phyloP scores from a whole-genome alignment of 2,797 vertebrate genomes.

The Enteromius treurensis region DNA sequence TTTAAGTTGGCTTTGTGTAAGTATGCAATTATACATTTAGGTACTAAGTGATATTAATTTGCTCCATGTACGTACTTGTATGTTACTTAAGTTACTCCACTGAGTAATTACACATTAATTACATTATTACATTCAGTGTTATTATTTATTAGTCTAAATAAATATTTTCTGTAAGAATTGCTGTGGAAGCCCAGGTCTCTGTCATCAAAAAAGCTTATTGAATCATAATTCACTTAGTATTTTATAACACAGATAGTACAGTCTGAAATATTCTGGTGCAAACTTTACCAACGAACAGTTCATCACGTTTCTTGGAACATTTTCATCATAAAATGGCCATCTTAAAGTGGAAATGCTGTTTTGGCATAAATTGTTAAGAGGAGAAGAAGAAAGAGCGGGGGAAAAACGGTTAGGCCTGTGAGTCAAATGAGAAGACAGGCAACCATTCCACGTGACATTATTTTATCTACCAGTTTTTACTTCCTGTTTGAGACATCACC shows the following conservation, averaged over 20 bases:
- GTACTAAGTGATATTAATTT: too few species aligned
- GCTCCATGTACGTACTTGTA: too few species aligned
- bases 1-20: too few species aligned
- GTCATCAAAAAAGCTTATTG: conserved; percentile 47
- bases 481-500: conserved; percentile 76
- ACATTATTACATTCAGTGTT: not conserved
- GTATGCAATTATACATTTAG: too few species aligned
- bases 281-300: not conserved
- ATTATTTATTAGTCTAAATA: not conserved
- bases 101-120: not conserved
- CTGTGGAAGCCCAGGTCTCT: not conserved
- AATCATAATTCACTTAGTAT: not conserved
- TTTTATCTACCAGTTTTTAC: conserved; percentile 62
- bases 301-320: not conserved
- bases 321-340: not conserved
- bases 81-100: too few species aligned
- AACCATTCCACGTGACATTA: conserved; percentile 45
- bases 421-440: conserved; percentile 37
- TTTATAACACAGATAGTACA: conserved; percentile 39
- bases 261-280: not conserved
- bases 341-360: not conserved
- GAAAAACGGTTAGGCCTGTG: not conserved
- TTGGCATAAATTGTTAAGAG: not conserved
- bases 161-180: not conserved
- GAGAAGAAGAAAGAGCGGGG: not conserved